These are phyloP conservation scores for Chaetorhynchus papuensis DNA, from an alignment of 2,113 vertebrate species.

Conservation along the genomic window DNA sequence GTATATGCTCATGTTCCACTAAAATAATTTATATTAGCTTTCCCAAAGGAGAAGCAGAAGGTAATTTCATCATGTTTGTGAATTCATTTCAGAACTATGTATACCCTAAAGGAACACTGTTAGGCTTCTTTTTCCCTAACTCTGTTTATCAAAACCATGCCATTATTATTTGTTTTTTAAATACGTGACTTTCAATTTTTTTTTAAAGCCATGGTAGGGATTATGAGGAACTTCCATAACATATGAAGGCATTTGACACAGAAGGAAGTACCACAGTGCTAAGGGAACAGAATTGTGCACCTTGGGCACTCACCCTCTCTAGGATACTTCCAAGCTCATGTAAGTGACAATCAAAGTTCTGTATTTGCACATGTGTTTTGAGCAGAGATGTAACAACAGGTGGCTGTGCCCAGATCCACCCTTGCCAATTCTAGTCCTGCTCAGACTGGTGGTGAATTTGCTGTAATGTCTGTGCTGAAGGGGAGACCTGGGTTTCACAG, in stretches of 20 bases:
- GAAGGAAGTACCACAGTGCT: neutral
- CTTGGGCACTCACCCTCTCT: neutral
- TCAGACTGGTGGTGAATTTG: accelerated
- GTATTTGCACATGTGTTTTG: neutral
- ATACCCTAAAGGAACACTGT: neutral
- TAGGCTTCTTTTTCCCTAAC: neutral
- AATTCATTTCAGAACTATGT: neutral
- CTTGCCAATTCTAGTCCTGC: accelerated
- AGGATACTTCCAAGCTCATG: neutral
- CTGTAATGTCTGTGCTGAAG: accelerated
- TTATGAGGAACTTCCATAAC: neutral
- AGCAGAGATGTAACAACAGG: accelerated
- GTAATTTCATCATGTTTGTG: neutral
- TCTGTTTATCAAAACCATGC: neutral
- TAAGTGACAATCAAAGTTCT: neutral
- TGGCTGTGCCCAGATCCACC: neutral
- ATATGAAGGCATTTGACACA: neutral
- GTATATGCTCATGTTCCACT: neutral
- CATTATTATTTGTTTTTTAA: neutral
- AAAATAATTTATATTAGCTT: neutral
- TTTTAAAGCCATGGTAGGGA: neutral
- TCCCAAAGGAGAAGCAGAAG: neutral
- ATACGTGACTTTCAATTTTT: neutral
- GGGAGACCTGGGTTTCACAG: accelerated
- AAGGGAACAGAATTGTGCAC: neutral